A percentile compares a stretch with the other conserved stretches of the same genome.
Conservation (phyloP, 2,888 invertebrate genomes). For the Norana najaformis region DNA sequence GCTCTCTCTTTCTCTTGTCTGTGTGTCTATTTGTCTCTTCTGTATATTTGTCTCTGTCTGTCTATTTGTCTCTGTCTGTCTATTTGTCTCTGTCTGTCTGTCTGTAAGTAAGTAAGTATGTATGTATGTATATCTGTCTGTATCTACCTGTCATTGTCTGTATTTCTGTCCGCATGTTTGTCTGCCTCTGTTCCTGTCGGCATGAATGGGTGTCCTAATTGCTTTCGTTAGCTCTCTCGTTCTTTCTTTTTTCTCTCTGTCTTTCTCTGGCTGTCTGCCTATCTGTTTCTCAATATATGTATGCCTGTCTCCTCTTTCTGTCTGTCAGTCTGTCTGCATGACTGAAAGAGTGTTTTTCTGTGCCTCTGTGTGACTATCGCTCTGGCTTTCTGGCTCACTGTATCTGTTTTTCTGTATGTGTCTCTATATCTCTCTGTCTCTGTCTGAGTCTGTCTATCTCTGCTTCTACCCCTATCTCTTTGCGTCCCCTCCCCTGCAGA, state of each 20-base stretch:
- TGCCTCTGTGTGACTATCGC: not conserved
- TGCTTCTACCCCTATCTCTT: not conserved
- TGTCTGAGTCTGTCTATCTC: not conserved
- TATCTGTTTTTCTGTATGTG: not conserved
- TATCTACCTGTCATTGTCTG: not conserved
- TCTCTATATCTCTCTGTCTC: not conserved
- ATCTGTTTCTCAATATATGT: not conserved
- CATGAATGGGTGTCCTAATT: too few species aligned
- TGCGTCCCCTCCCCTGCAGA: too few species aligned
- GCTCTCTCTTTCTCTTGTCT: not conserved
- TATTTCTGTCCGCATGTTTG: not conserved
- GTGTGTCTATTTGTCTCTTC: not conserved
- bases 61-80: not conserved
- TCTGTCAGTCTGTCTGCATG: not conserved
- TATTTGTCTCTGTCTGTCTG: not conserved
- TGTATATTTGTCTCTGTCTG: not conserved
- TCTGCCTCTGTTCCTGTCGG: constrained; percentile 19
- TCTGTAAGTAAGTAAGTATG: not conserved
- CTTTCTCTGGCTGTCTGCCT: not conserved
- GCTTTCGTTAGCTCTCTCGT: not conserved
- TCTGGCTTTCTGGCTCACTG: not conserved
- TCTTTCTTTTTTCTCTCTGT: not conserved
- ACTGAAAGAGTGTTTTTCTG: not conserved
- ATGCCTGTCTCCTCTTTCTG: not conserved
- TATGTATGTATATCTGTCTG: not conserved